Base-by-base conservation (phyloP, 2,113 vertebrate species). In the Oncorhynchus gorbuscha region DNA sequence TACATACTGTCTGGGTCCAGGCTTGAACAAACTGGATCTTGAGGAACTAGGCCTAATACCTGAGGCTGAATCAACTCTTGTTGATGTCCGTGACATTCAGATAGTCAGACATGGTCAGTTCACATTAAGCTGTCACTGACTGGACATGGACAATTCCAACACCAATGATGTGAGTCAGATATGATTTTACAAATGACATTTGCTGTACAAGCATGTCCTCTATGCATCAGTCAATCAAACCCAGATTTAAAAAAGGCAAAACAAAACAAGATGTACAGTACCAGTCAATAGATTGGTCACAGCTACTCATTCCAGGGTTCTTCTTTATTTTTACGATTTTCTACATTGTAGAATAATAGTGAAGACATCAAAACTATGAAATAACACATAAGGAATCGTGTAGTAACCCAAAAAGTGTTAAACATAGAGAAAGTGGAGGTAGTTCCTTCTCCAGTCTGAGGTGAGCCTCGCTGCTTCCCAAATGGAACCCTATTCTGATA, bases 61-160 rank as follows among this genome's bases (percentile, higher is more conserved):
- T 18, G 16, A 55, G 51, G 14, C 51, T 16, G 16, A 16, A 88
- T 49, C 69, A 3, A 70, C 58, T 78, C 32, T 67, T 58, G 74
- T 66, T 80, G 87, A 89, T 70, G 81, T 76, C 75, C 79, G 16
- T 89, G 87, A 86, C 87, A 76, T 78, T 78, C 79, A 80, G 45
- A 74, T 84, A 85, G 88, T 83, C 88, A 84, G 82, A 73, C 72
- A 83, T 87, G 86, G 89, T 90, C 88, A 39, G 79, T 79, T 83
- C 69, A 65, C 65, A 49, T 74, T 73, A 78, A 85, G 75, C 86
- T 89, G 89, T 78, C 88, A 45, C 39, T 45, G 39, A 45, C 39
- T 48, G 39, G 39, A 45, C 39, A 73, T 71, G 79, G 76, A 71
- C 74, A 77, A 83, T 86, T 75, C 79, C 69, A 71, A 69, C 59